Percentiles rank a stretch among this genome's conserved stretches.
Evolutionary conservation across 2,113 vertebrate genomes (phyloP).

Genomic region (Clarias batrachus): DNA sequence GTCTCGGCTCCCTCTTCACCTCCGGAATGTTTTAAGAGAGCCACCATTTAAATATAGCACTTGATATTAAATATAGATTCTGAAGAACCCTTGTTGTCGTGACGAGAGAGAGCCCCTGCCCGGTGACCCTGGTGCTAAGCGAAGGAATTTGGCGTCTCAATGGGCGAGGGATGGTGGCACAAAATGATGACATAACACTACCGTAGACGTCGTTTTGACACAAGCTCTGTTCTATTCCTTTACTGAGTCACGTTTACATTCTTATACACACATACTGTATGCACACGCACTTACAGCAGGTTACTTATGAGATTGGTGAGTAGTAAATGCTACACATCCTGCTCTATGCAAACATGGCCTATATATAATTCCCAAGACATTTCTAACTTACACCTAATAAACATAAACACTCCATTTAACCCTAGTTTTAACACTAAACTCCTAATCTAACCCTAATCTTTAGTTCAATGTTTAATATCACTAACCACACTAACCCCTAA

Average conservation of each 20-base stretch:
- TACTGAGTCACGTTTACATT: slow-evolving; percentile 35
- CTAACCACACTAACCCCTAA: neutral
- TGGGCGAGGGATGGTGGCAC: slow-evolving; percentile 38
- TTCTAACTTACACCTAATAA: slow-evolving; percentile 4
- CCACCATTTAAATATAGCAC: slow-evolving; percentile 33
- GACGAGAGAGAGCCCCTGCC: slow-evolving; percentile 3
- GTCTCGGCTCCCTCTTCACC: neutral
- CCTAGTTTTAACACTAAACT: too few species aligned
- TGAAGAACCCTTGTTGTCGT: slow-evolving; percentile 28
- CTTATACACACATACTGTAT: slow-evolving; percentile 11
- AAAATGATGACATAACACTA: slow-evolving; percentile 46
- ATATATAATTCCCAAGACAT: slow-evolving; percentile 12
- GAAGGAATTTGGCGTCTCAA: slow-evolving; percentile 34
- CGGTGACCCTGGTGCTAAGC: slow-evolving; percentile 22
- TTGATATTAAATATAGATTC: slow-evolving; percentile 31
- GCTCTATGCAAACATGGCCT: neutral
- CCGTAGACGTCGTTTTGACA: slow-evolving; percentile 50
- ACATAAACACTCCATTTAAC: neutral
- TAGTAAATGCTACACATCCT: neutral
- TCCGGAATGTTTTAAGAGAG: slow-evolving; percentile 15
- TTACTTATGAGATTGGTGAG: neutral
- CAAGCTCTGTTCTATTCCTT: slow-evolving; percentile 12
- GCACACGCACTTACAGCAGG: slow-evolving; percentile 44
- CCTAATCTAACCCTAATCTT: neutral
- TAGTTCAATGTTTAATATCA: neutral